These are phyloP conservation scores for Apodemus speciosus DNA, from an alignment of 2,113 vertebrate species.

Conservation along the genomic window DNA sequence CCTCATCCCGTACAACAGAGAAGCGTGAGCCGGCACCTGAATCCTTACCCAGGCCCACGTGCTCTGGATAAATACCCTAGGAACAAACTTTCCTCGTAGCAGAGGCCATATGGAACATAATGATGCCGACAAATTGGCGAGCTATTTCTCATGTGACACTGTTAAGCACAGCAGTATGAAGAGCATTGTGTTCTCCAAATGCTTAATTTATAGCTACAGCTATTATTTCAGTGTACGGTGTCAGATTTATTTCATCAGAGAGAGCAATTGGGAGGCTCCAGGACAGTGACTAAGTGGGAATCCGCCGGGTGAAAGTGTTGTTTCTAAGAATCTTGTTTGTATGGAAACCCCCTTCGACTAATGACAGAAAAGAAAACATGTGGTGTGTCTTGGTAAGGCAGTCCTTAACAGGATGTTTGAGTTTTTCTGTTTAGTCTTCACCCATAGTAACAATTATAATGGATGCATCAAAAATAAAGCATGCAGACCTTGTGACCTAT, in stretches of 20 bases:
- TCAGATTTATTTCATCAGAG: conserved; percentile 59
- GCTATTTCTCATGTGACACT: not conserved
- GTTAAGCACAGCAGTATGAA: not conserved
- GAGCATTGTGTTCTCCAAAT: conserved; percentile 19
- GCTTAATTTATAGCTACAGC: conserved; percentile 13
- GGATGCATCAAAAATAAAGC: conserved; percentile 71
- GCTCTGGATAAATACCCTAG: not conserved
- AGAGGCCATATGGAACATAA: not conserved
- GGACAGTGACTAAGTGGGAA: conserved; percentile 67
- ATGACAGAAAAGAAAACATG: conserved; percentile 64
- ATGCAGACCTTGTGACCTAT: conserved; percentile 68
- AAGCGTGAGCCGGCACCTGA: not conserved
- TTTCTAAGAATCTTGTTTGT: conserved; percentile 67
- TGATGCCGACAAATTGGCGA: not conserved
- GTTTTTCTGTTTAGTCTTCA: conserved; percentile 76
- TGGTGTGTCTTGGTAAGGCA: conserved; percentile 59
- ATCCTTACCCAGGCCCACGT: not conserved
- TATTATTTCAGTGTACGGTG: not conserved
- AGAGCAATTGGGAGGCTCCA: conserved; percentile 63
- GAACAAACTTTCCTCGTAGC: not conserved
- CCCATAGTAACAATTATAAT: conserved; percentile 74
- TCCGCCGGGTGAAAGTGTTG: conserved; percentile 40
- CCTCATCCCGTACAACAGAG: not conserved
- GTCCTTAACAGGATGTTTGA: conserved; percentile 74
- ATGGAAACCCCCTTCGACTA: conserved; percentile 72